Conservation (phyloP, 1,140 invertebrate species). For the Drosophila athabasca region DNA sequence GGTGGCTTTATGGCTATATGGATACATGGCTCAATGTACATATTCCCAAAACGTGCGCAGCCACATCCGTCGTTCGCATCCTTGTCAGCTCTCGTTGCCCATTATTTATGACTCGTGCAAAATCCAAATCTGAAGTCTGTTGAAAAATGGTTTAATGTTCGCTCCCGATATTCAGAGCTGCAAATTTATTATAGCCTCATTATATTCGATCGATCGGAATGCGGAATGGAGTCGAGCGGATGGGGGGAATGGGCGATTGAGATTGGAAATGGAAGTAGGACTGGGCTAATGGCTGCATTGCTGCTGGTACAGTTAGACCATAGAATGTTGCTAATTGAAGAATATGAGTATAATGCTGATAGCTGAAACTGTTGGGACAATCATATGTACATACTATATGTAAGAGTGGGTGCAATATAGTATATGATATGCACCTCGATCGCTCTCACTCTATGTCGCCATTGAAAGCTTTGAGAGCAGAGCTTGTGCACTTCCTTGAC, state of each 20-base stretch:
- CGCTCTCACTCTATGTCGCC: too few species aligned
- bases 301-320: slow-evolving; percentile 29
- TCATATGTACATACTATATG: too few species aligned
- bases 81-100: slow-evolving; percentile 53
- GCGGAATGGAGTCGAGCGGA: slow-evolving; percentile 26
- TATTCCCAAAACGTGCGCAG: slow-evolving; percentile 54
- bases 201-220: slow-evolving; percentile 51
- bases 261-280: too few species aligned
- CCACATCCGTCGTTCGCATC: slow-evolving; percentile 60
- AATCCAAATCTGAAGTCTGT: slow-evolving; percentile 68
- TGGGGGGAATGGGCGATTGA: not conserved
- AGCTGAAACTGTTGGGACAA: too few species aligned
- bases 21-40: slow-evolving; percentile 4
- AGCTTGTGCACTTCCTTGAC: too few species aligned
- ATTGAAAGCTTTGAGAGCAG: too few species aligned
- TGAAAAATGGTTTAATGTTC: slow-evolving; percentile 73
- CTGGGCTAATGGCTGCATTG: too few species aligned
- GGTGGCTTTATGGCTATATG: slow-evolving; percentile 6
- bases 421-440: too few species aligned
- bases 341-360: too few species aligned
- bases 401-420: too few species aligned
- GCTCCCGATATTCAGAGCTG: slow-evolving; percentile 46
- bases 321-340: not conserved
- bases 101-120: slow-evolving; percentile 80
- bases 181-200: slow-evolving; percentile 75